Evolutionary conservation across 30 jellyfish, hydroid and myxozoan genomes (phyloP).

Genomic region (Morbakka virulenta): DNA sequence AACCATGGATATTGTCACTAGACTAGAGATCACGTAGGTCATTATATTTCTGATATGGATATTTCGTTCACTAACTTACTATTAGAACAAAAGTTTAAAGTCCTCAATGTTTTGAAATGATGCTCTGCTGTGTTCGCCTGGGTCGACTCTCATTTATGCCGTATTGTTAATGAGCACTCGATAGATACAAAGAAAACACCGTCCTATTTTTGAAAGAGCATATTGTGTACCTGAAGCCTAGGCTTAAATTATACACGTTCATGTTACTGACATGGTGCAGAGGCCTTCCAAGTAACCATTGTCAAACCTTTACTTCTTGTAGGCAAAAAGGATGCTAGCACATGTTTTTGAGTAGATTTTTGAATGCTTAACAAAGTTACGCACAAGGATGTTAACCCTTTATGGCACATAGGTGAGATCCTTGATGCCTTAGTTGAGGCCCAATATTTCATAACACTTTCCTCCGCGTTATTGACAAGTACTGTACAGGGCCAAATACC

Average conservation of each 20-base stretch:
- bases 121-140: slow-evolving; percentile 11
- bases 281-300: slow-evolving; percentile 34
- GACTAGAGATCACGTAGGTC: no score
- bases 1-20: neutral
- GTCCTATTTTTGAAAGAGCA: no score
- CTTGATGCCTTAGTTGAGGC: slow-evolving; percentile 37
- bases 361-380: slow-evolving; percentile 34
- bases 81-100: slow-evolving; percentile 8
- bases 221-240: no score
- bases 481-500: neutral
- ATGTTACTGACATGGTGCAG: no score
- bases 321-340: slow-evolving; percentile 51
- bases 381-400: slow-evolving; percentile 19
- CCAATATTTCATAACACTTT: slow-evolving; percentile 23
- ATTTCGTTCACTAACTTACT: neutral
- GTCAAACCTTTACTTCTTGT: slow-evolving; percentile 55
- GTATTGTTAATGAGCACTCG: no score
- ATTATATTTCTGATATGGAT: no score
- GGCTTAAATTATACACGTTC: no score
- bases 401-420: slow-evolving; percentile 41
- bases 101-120: slow-evolving; percentile 3
- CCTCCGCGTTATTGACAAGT: slow-evolving; percentile 51
- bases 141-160: slow-evolving; percentile 21
- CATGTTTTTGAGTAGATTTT: slow-evolving; percentile 44
- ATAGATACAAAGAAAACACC: no score